Conservation (phyloP, 2,797 vertebrate genomes). For the Lepidocolaptes lacrymiger region DNA sequence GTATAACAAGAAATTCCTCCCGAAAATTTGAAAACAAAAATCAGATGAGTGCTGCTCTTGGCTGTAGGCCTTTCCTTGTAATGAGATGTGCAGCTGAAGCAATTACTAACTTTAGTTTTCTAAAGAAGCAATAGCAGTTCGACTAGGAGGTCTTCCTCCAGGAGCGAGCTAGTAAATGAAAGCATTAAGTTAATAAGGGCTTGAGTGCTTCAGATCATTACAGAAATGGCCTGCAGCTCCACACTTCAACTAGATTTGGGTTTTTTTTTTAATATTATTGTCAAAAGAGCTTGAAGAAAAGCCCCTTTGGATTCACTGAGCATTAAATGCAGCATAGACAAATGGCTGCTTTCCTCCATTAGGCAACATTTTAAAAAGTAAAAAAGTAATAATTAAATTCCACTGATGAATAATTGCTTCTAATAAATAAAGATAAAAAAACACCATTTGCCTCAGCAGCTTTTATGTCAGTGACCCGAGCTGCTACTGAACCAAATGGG, state of each 20-base stretch:
- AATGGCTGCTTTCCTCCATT: conserved; percentile 2
- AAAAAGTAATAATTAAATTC: conserved; percentile 42
- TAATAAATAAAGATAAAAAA: conserved; percentile 13
- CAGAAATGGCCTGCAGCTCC: conserved; percentile 50
- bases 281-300: conserved; percentile 38
- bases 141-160: conserved; percentile 60
- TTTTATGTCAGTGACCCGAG: neutral
- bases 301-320: neutral
- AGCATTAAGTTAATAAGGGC: conserved; percentile 67
- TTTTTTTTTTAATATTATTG: conserved; percentile 3
- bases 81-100: conserved; percentile 41
- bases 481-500: neutral
- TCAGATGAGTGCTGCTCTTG: neutral
- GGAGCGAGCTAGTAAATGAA: conserved; percentile 58
- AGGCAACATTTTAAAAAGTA: neutral
- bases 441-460: neutral
- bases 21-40: neutral
- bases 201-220: conserved; percentile 61
- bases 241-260: conserved; percentile 3
- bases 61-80: conserved; percentile 30
- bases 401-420: conserved; percentile 20
- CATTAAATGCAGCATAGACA: conserved; percentile 32
- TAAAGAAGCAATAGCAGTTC: conserved; percentile 36
- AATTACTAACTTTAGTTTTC: conserved; percentile 47
- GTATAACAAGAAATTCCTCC: neutral